Conservation (phyloP, 23 tunicate species). For the Ciona savignyi region DNA sequence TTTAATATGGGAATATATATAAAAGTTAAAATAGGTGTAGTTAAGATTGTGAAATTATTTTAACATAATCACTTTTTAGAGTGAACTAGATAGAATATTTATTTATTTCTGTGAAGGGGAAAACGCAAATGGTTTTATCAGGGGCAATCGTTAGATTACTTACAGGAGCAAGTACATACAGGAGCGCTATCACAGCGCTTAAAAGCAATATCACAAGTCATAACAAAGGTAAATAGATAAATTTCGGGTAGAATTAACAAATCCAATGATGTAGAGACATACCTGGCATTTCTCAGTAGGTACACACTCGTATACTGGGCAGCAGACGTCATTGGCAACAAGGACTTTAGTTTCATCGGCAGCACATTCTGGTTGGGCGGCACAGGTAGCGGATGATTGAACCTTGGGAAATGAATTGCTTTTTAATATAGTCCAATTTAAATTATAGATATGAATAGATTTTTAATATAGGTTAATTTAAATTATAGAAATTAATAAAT, state of each 20-base stretch:
- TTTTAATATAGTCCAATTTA: neutral
- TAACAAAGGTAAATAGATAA: no score
- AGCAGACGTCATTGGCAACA: conserved; percentile 43
- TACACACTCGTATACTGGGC: conserved; percentile 78
- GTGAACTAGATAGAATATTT: neutral
- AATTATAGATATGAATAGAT: no score
- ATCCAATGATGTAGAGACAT: no score
- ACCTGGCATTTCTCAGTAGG: conserved; percentile 71
- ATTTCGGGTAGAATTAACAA: no score
- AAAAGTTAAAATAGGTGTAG: neutral
- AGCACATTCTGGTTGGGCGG: conserved; percentile 27
- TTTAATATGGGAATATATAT: conserved; percentile 2
- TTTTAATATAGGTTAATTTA: no score
- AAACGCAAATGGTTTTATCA: no score
- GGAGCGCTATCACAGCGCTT: no score
- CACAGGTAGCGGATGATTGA: conserved; percentile 41
- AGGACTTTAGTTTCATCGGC: conserved; percentile 32
- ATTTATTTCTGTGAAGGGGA: no score
- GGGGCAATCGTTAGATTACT: no score
- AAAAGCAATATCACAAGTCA: no score
- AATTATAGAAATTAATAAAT: no score
- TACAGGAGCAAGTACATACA: no score
- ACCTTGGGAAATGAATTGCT: conserved; percentile 24
- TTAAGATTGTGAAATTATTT: neutral
- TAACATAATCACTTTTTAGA: neutral